phyloP scores from a whole-genome alignment of 2,888 invertebrate species.

The Noctua janthe region DNA sequence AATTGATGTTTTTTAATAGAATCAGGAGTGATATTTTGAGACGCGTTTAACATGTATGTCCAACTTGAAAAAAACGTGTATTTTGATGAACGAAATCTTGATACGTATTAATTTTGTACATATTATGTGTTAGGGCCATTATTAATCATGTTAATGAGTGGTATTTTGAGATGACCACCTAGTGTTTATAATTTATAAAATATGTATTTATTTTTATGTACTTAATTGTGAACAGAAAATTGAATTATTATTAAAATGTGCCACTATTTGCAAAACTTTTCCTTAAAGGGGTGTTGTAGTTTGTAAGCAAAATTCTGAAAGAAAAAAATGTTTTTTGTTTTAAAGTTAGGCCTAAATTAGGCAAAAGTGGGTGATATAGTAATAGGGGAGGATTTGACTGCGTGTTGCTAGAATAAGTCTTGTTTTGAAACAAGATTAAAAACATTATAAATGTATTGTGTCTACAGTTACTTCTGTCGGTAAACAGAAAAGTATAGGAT shows the following conservation, averaged over 20 bases:
- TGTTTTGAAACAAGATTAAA: background rate
- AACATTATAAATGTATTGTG: background rate
- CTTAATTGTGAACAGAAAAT: background rate
- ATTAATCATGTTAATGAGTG: too few species aligned
- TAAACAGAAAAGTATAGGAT: background rate
- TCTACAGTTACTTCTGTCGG: background rate
- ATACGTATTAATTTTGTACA: background rate
- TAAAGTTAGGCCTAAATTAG: background rate
- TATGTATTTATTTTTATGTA: background rate
- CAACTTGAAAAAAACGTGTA: background rate
- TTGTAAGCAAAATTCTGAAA: conserved; percentile 4
- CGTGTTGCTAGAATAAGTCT: background rate
- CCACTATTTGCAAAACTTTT: conserved; percentile 3
- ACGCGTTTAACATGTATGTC: background rate
- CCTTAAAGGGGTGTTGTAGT: background rate
- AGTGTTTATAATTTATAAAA: background rate
- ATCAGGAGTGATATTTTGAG: background rate
- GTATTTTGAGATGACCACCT: background rate
- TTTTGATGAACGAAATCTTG: background rate
- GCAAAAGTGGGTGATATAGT: background rate
- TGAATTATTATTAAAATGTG: conserved; percentile 2
- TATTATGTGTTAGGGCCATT: background rate
- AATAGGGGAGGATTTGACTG: conserved; percentile 28
- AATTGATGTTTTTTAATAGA: background rate
- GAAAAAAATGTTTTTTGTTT: background rate